Percentiles rank a stretch among this genome's conserved stretches.
Conservation (phyloP, 2,888 invertebrate genomes). For the Hyposoter didymator region DNA sequence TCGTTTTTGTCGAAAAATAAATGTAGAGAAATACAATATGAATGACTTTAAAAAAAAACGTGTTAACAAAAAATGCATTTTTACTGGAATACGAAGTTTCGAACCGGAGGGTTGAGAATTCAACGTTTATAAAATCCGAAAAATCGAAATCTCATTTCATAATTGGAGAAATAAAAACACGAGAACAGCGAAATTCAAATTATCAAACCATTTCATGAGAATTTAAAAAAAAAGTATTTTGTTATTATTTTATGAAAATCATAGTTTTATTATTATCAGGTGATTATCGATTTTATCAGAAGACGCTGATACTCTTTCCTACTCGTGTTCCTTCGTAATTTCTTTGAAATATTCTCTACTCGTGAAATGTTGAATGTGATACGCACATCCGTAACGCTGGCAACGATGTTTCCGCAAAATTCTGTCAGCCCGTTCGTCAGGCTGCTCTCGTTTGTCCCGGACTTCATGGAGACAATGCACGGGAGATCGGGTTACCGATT, state of each 20-base stretch:
- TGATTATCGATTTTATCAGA: background rate
- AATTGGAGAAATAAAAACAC: background rate
- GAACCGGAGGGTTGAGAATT: no score
- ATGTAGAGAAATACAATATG: no score
- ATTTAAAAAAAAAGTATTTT: no score
- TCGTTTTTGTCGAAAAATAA: no score
- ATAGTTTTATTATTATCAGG: background rate
- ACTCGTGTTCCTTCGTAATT: background rate
- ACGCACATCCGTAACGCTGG: slow-evolving; percentile 41
- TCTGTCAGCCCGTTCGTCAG: background rate
- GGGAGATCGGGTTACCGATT: slow-evolving; percentile 61
- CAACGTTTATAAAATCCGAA: no score
- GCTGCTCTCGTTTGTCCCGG: slow-evolving; percentile 48
- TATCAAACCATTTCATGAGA: background rate
- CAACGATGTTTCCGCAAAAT: slow-evolving; percentile 41
- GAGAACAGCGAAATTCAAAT: background rate
- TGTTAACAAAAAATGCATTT: no score
- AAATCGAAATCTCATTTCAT: no score
- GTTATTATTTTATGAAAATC: background rate
- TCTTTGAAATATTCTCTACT: background rate
- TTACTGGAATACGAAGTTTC: no score
- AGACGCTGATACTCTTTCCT: background rate
- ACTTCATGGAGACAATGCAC: slow-evolving; percentile 52
- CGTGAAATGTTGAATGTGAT: slow-evolving; percentile 32
- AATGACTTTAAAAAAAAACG: no score